A percentile compares a stretch with the other conserved stretches of the same genome.
Conservation (phyloP, 2,888 invertebrate species). For the Drosophila tanythrix region DNA sequence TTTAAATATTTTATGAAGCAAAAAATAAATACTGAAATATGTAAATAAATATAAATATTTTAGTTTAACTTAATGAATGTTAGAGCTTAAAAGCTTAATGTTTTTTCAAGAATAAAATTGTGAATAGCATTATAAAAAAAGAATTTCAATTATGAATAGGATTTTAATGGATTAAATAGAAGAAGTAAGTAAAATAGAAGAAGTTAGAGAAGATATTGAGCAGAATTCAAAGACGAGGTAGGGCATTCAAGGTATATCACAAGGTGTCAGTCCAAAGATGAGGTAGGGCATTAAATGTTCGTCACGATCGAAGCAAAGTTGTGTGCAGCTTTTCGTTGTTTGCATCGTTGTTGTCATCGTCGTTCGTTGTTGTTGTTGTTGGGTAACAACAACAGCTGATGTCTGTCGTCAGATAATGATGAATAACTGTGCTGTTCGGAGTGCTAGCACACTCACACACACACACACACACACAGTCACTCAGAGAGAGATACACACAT, state of each 20-base stretch:
- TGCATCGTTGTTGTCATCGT: conserved; percentile 42
- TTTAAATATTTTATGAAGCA: not conserved
- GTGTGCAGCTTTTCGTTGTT: conserved; percentile 57
- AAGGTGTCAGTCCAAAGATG: not conserved
- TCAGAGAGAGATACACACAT: not conserved
- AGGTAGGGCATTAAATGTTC: conserved; percentile 11
- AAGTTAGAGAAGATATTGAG: too few relatives aligned
- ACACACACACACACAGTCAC: conserved; percentile 1
- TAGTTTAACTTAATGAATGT: not conserved
- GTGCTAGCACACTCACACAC: conserved; percentile 34
- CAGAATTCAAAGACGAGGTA: too few relatives aligned
- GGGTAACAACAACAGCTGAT: conserved; percentile 67
- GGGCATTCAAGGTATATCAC: too few relatives aligned
- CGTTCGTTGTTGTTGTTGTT: conserved; percentile 41
- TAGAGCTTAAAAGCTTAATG: not conserved
- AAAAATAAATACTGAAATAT: not conserved
- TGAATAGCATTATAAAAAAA: not conserved
- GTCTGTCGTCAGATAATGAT: conserved; percentile 70
- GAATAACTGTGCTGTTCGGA: conserved; percentile 63
- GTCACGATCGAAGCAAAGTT: conserved; percentile 25
- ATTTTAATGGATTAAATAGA: not conserved
- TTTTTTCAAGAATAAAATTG: not conserved
- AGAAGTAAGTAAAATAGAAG: not conserved
- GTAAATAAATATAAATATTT: too few relatives aligned
- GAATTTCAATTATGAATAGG: not conserved